These are phyloP conservation scores for Sebastes steindachneri DNA, from an alignment of 2,797 vertebrate genomes.

Conservation along the genomic window DNA sequence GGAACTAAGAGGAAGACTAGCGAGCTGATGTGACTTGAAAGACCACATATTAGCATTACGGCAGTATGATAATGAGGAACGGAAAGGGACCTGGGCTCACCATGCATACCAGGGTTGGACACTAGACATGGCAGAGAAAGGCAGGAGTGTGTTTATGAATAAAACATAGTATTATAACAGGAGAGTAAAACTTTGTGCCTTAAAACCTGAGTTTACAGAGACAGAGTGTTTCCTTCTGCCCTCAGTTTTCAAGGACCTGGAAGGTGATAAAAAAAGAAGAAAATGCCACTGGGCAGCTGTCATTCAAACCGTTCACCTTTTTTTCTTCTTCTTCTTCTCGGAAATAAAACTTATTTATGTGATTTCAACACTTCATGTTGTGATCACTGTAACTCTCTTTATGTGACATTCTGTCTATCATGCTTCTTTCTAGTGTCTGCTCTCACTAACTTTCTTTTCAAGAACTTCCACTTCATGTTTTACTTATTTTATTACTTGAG, in stretches of 20 bases:
- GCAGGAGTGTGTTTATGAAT: constrained; percentile 34
- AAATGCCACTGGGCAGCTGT: neutral
- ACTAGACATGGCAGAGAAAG: neutral
- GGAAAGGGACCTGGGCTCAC: neutral
- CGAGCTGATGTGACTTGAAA: constrained; percentile 7
- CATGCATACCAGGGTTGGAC: neutral
- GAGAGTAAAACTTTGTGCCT: constrained; percentile 2
- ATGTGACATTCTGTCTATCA: neutral
- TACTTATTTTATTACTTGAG: neutral
- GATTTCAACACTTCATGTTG: neutral
- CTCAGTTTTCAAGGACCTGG: neutral
- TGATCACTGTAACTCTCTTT: neutral
- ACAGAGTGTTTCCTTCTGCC: neutral
- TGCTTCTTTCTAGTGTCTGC: neutral
- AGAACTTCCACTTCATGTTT: neutral
- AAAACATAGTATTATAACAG: constrained; percentile 31
- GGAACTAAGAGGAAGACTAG: neutral
- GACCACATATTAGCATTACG: neutral
- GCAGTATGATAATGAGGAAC: constrained; percentile 4
- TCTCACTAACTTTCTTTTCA: neutral
- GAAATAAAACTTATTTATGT: neutral
- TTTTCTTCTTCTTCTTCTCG: neutral
- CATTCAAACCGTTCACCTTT: neutral
- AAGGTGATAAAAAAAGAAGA: neutral
- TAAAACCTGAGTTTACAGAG: neutral